Conservation (phyloP, 2,113 vertebrate genomes). For the Equus przewalskii region DNA sequence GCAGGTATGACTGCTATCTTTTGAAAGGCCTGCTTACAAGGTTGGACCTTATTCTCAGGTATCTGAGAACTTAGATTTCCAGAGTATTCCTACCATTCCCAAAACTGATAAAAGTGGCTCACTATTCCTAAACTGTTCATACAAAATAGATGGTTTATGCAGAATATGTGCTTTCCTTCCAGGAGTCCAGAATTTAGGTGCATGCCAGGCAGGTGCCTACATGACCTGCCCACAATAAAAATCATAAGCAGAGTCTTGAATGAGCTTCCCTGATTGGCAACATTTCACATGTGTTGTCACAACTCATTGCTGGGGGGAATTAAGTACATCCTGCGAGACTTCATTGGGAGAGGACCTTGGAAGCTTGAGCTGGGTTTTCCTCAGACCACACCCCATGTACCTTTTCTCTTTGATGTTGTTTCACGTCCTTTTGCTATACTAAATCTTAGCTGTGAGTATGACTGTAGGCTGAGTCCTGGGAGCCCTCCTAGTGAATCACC, state of each 20-base stretch:
- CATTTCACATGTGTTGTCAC: not conserved
- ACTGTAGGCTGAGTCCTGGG: not conserved
- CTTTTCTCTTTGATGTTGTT: not conserved
- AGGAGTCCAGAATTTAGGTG: not conserved
- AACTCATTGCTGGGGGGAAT: not conserved
- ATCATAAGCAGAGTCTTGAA: not conserved
- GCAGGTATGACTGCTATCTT: not conserved
- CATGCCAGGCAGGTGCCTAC: not conserved
- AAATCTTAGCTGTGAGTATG: not conserved
- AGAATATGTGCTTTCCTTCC: not conserved
- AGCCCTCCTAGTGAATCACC: not conserved
- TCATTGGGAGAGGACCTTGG: not conserved
- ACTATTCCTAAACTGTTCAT: not conserved
- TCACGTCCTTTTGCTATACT: not conserved
- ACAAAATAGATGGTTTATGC: not conserved
- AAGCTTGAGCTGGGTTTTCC: not conserved
- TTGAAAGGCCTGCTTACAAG: not conserved
- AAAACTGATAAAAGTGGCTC: not conserved
- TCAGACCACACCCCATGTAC: not conserved
- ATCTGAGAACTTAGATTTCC: not conserved
- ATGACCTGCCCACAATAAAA: not conserved
- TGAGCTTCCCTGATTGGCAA: not conserved
- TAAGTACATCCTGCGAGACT: not conserved
- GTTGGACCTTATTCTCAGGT: not conserved
- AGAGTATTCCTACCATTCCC: not conserved